phyloP scores from a whole-genome alignment of 2,888 invertebrate genomes.

The Drosophila rellima region DNA sequence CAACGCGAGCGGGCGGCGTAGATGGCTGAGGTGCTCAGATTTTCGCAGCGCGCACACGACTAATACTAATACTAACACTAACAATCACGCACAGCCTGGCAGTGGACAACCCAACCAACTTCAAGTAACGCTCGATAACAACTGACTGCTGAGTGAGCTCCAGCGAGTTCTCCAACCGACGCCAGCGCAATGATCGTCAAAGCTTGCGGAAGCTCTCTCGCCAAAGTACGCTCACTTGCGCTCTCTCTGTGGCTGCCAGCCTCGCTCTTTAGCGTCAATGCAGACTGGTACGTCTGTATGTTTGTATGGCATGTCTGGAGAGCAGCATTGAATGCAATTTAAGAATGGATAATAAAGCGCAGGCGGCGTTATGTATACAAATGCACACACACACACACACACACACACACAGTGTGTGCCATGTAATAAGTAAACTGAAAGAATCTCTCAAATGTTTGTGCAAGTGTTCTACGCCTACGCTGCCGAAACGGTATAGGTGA shows the following conservation, averaged over 20 bases:
- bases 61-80: conserved; percentile 51
- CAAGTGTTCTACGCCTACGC: conserved; percentile 42
- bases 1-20: conserved; percentile 60
- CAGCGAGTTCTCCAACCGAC: conserved; percentile 35
- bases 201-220: conserved; percentile 36
- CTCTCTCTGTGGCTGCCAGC: conserved; percentile 20
- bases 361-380: conserved; percentile 9
- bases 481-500: conserved; percentile 10
- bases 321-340: conserved; percentile 35
- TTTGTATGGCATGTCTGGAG: conserved; percentile 15
- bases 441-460: conserved; percentile 38
- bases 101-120: conserved; percentile 58
- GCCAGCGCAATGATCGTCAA: conserved; percentile 39
- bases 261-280: conserved; percentile 23
- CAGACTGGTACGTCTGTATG: conserved; percentile 2
- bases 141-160: conserved; percentile 57
- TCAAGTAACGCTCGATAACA: conserved; percentile 75
- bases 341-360: conserved; percentile 49
- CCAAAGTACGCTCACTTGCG: not conserved
- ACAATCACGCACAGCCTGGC: conserved; percentile 44
- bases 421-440: conserved; percentile 27
- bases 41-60: conserved; percentile 71
- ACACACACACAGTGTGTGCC: conserved; percentile 1
- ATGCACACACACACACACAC: conserved; percentile 2
- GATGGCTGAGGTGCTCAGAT: conserved; percentile 49